These are phyloP conservation scores for Orchestia grillus DNA, from an alignment of 1,140 invertebrate genomes.

Conservation along the genomic window DNA sequence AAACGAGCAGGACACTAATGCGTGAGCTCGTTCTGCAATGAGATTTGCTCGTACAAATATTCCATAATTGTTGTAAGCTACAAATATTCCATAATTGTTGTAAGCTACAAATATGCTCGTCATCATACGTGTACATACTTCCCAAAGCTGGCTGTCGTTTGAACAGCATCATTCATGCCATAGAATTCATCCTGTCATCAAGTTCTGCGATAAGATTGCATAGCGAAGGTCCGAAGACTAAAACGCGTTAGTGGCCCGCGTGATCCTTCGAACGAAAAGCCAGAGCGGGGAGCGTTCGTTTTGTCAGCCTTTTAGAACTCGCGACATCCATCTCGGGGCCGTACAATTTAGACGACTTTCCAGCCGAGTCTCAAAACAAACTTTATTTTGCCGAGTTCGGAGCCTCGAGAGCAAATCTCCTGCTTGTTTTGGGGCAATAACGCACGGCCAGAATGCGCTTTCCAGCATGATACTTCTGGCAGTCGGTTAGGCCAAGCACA, in stretches of 20 bases:
- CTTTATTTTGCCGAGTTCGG: conserved; percentile 14
- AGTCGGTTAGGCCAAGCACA: neutral
- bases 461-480: neutral
- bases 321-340: conserved; percentile 18
- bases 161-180: neutral
- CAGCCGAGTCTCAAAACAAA: conserved; percentile 5
- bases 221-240: neutral
- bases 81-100: too few species aligned
- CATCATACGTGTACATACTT: neutral
- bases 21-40: too few species aligned
- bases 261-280: neutral
- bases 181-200: neutral
- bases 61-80: too few species aligned
- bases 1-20: too few species aligned
- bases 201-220: neutral
- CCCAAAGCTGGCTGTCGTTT: neutral
- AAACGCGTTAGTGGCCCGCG: neutral
- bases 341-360: conserved; percentile 44
- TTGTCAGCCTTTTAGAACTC: conserved; percentile 19
- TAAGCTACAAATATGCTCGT: too few species aligned
- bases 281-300: neutral
- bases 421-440: conserved; percentile 49
- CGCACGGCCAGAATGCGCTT: conserved; percentile 17
- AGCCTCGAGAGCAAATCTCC: conserved; percentile 31
- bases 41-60: too few species aligned